Conservation (phyloP, 2,113 vertebrate genomes). For the Dicrurus megarhynchus region DNA sequence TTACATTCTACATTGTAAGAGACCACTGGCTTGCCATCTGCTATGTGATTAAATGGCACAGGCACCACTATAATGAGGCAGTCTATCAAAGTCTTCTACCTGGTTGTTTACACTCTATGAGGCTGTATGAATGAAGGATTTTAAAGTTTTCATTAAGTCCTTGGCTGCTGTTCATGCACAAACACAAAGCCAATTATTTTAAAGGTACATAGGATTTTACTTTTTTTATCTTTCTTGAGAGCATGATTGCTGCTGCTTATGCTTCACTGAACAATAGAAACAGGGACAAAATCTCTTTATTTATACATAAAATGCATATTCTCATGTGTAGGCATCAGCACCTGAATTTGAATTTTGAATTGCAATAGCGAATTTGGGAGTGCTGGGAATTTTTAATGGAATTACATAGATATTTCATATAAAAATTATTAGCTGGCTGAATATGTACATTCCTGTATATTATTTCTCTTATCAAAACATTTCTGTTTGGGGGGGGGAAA, state of each 20-base stretch:
- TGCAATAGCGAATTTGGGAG: background rate
- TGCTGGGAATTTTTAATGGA: background rate
- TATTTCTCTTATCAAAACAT: background rate
- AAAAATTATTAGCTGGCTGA: background rate
- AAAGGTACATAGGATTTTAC: constrained; percentile 11
- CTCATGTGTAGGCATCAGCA: background rate
- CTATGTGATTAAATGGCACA: constrained; percentile 43
- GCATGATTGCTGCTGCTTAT: constrained; percentile 2
- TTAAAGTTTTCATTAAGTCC: constrained; percentile 62
- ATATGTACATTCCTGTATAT: background rate
- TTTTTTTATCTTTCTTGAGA: constrained; percentile 42
- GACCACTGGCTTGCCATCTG: background rate
- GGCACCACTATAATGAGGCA: constrained; percentile 27
- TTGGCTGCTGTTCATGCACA: constrained; percentile 40
- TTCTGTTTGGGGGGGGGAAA: background rate
- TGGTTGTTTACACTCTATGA: constrained; percentile 53
- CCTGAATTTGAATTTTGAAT: constrained; percentile 16
- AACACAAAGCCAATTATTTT: constrained; percentile 60
- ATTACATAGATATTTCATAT: background rate
- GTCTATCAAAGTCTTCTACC: constrained; percentile 55
- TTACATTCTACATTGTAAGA: background rate
- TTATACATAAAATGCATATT: background rate
- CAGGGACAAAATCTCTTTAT: constrained; percentile 1
- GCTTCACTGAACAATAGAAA: background rate
- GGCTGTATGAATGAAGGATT: constrained; percentile 28